phyloP scores from a whole-genome alignment of 2,888 invertebrate genomes.

The Apodemia duryi region DNA sequence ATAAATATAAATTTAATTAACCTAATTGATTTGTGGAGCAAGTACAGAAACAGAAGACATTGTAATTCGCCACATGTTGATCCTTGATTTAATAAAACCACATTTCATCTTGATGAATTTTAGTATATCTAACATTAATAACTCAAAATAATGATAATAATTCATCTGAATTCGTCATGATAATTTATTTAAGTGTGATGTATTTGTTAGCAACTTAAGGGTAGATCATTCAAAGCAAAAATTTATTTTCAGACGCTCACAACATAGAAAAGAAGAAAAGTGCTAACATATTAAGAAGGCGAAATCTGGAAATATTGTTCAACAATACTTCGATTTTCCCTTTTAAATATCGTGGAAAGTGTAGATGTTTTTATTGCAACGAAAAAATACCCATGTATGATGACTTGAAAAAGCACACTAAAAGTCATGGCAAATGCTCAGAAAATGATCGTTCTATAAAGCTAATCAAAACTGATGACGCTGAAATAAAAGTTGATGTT shows the following conservation, averaged over 20 bases:
- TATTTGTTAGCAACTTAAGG: not conserved
- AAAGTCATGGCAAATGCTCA: slow-evolving; percentile 47
- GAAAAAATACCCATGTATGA: slow-evolving; percentile 42
- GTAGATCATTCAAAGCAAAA: slow-evolving; percentile 30
- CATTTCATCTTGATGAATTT: too few species aligned
- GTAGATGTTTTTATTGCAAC: slow-evolving; percentile 63
- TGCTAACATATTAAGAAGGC: slow-evolving; percentile 41
- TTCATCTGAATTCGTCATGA: not conserved
- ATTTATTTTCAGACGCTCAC: slow-evolving; percentile 43
- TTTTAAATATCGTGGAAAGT: slow-evolving; percentile 64
- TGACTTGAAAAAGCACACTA: slow-evolving; percentile 49
- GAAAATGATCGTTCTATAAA: slow-evolving; percentile 48
- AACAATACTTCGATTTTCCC: slow-evolving; percentile 64
- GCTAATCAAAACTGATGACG: slow-evolving; percentile 48
- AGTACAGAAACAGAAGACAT: not conserved
- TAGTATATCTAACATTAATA: too few species aligned
- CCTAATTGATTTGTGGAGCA: too few species aligned
- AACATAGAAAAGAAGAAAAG: slow-evolving; percentile 41
- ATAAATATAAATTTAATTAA: too few species aligned
- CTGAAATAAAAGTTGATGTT: slow-evolving; percentile 61
- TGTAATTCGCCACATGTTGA: not conserved
- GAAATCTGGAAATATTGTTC: slow-evolving; percentile 58
- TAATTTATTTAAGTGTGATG: not conserved
- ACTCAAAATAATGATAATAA: too few species aligned
- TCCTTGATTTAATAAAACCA: not conserved